Evolutionary conservation across 1,140 invertebrate genomes (phyloP).

Genomic region (Drosophila ficusphila): DNA sequence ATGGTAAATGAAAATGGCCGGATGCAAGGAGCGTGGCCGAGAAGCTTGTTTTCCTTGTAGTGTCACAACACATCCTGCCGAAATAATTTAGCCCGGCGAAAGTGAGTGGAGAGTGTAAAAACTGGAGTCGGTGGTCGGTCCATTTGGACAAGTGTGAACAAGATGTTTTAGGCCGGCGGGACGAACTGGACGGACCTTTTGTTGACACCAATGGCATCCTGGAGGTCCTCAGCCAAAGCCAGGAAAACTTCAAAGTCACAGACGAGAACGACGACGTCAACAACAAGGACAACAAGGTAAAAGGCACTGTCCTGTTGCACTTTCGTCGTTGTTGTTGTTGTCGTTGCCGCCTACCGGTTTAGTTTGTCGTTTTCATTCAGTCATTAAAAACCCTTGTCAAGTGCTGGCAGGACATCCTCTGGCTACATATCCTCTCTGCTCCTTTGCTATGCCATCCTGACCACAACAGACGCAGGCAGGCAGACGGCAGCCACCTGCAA

Average conservation of each 20-base stretch:
- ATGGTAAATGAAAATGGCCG: slow-evolving; percentile 17
- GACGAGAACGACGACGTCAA: slow-evolving; percentile 18
- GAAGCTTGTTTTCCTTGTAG: slow-evolving; percentile 79
- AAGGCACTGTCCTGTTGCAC: slow-evolving; percentile 43
- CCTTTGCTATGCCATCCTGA: slow-evolving; percentile 4
- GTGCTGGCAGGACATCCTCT: slow-evolving; percentile 53
- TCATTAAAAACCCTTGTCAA: slow-evolving; percentile 83
- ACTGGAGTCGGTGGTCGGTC: slow-evolving; percentile 48
- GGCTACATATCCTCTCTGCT: not conserved
- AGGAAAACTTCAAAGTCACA: slow-evolving; percentile 72
- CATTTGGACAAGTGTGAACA: slow-evolving; percentile 79
- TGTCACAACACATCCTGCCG: slow-evolving; percentile 74
- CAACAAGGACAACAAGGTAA: not conserved
- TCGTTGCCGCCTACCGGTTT: slow-evolving; percentile 40
- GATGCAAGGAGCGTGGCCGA: slow-evolving; percentile 22
- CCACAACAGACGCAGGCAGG: slow-evolving; percentile 33
- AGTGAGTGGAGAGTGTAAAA: slow-evolving; percentile 11
- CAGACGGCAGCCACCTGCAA: slow-evolving; percentile 56
- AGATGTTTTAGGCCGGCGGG: slow-evolving; percentile 77
- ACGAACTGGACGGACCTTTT: slow-evolving; percentile 55
- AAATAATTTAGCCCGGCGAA: slow-evolving; percentile 70
- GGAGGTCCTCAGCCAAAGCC: slow-evolving; percentile 16
- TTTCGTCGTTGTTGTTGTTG: slow-evolving; percentile 50
- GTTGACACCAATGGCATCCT: slow-evolving; percentile 77
- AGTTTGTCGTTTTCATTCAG: slow-evolving; percentile 80